Percentiles rank a stretch among this genome's conserved stretches.
Evolutionary conservation across 2,113 vertebrate genomes (phyloP).

Genomic region (Dendrocopos noguchii): DNA sequence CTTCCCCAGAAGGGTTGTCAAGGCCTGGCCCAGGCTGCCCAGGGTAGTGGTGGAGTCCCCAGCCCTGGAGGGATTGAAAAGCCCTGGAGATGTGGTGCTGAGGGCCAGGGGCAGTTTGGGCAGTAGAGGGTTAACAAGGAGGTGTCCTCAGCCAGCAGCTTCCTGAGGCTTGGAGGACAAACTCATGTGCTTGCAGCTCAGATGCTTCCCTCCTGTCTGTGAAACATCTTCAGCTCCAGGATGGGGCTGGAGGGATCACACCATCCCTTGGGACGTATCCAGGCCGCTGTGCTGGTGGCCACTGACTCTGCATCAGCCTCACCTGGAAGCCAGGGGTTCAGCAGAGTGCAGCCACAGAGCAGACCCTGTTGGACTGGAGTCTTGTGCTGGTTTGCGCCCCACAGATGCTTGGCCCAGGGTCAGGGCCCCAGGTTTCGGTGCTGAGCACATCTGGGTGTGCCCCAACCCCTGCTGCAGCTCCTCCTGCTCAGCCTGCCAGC

Average conservation of each 20-base stretch:
- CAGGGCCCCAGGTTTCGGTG: not conserved
- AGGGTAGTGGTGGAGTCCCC: no score
- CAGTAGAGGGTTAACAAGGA: not conserved
- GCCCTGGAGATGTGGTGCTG: no score
- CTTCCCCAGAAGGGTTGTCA: no score
- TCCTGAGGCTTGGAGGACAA: not conserved
- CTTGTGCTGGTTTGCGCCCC: not conserved
- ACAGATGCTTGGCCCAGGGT: not conserved
- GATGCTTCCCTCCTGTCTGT: not conserved
- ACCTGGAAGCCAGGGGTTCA: not conserved
- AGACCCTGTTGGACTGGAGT: not conserved
- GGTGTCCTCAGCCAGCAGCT: not conserved
- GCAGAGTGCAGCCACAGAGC: not conserved
- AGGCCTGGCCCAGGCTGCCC: no score
- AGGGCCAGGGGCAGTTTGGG: not conserved
- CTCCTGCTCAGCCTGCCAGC: not conserved
- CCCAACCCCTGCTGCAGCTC: not conserved
- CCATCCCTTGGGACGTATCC: not conserved
- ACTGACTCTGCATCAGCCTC: not conserved
- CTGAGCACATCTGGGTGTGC: not conserved
- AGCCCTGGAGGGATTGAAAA: no score
- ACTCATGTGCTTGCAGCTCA: not conserved
- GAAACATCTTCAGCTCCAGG: not conserved
- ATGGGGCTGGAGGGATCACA: not conserved
- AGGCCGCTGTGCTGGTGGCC: fast-evolving